A percentile compares a stretch with the other conserved stretches of the same genome.
Conservation (phyloP, 2,888 invertebrate genomes). For the Leptarthrus brevirostris region DNA sequence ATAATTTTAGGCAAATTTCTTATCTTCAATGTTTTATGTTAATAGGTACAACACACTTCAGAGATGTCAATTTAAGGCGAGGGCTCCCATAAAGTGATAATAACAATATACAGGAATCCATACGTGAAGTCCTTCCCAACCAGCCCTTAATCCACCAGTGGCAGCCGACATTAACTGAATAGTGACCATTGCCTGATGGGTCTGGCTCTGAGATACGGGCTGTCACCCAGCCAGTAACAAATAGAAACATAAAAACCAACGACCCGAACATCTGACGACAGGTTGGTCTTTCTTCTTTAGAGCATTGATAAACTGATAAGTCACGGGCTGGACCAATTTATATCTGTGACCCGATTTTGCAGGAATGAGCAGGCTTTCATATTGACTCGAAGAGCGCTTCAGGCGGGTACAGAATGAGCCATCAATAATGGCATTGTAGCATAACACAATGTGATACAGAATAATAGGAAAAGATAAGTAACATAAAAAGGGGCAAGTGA, state of each 20-base stretch:
- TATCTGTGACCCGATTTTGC: constrained; percentile 34
- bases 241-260: constrained; percentile 46
- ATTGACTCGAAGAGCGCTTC: constrained; percentile 16
- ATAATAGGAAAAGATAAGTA: constrained; percentile 12
- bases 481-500: constrained; percentile 1
- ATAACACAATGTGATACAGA: background rate
- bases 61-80: too few species aligned
- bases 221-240: constrained; percentile 24
- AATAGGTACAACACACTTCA: too few species aligned
- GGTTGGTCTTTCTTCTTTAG: constrained; percentile 33
- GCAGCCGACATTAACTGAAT: constrained; percentile 1
- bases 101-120: background rate
- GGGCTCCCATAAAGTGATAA: background rate
- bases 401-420: background rate
- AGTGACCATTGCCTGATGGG: constrained; percentile 6
- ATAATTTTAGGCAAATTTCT: too few species aligned
- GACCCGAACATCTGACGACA: constrained; percentile 38
- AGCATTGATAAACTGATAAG: constrained; percentile 43
- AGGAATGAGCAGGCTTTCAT: background rate
- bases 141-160: background rate
- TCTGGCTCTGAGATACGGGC: constrained; percentile 16
- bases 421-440: constrained; percentile 20
- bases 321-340: constrained; percentile 38
- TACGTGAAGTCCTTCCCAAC: background rate
- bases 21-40: too few species aligned